These are phyloP conservation scores for Lophura nycthemera DNA, from an alignment of 2,113 vertebrate genomes.

Conservation along the genomic window DNA sequence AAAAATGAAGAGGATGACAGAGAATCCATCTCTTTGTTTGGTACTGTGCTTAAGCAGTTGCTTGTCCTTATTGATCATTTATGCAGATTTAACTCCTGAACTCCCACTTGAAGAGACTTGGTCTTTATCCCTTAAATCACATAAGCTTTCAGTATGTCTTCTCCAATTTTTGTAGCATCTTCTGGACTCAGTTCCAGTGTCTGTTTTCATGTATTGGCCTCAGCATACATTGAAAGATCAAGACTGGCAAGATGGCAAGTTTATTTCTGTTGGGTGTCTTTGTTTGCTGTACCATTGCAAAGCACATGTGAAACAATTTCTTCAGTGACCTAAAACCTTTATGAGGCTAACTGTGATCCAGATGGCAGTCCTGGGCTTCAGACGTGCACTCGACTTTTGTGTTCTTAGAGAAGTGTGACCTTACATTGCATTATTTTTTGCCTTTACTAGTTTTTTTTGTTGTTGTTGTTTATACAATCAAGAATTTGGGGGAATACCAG, in stretches of 20 bases:
- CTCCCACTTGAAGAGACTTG: background rate
- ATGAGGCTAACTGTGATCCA: background rate
- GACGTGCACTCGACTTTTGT: background rate
- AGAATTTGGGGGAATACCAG: background rate
- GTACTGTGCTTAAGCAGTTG: background rate
- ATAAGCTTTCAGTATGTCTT: background rate
- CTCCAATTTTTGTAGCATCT: background rate
- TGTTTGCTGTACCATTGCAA: background rate
- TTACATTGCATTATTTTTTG: background rate
- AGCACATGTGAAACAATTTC: background rate
- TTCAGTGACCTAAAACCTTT: background rate
- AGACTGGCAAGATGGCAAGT: background rate
- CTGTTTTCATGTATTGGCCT: background rate
- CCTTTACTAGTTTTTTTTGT: background rate
- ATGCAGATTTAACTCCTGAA: background rate
- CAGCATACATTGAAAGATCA: rapidly evolving
- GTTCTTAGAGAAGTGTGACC: background rate
- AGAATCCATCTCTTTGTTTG: background rate
- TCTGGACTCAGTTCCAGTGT: background rate
- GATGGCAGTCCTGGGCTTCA: background rate
- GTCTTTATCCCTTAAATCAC: background rate
- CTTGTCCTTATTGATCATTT: background rate
- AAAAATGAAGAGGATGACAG: background rate
- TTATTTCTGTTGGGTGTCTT: background rate
- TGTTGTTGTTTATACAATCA: background rate